Evolutionary conservation across 2,113 vertebrate species (phyloP).

Genomic region (Dolichotis patagonum): DNA sequence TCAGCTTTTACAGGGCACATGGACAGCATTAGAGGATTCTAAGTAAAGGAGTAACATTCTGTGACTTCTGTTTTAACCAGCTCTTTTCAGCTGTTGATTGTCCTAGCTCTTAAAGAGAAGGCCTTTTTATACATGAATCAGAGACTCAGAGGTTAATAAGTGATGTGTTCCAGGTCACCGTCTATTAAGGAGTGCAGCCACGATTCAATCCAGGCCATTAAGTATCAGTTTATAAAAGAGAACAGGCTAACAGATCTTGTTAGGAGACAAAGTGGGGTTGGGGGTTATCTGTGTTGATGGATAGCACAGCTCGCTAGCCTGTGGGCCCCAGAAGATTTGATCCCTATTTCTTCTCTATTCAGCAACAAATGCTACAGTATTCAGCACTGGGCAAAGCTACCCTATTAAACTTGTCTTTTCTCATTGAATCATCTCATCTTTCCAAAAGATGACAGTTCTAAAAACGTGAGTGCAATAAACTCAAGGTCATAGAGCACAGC

Average conservation of each 20-base stretch:
- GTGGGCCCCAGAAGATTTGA: not conserved
- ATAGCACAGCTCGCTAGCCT: not conserved
- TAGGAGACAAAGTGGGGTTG: not conserved
- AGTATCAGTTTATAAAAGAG: conserved; percentile 44
- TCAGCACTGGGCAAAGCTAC: conserved; percentile 14
- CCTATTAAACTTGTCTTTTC: conserved; percentile 62
- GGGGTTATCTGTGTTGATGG: conserved; percentile 21
- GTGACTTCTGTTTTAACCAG: not conserved
- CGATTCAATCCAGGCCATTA: not conserved
- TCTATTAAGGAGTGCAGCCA: conserved; percentile 10
- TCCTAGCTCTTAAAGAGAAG: not conserved
- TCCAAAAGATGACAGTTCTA: conserved; percentile 69
- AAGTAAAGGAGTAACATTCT: not conserved
- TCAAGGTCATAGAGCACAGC: conserved; percentile 7
- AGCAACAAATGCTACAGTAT: not conserved
- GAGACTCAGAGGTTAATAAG: not conserved
- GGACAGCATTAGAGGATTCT: not conserved
- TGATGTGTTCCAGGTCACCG: conserved; percentile 1
- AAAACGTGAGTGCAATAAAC: conserved; percentile 53
- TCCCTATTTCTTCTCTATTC: conserved; percentile 20
- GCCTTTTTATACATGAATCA: not conserved
- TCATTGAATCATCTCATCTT: conserved; percentile 62
- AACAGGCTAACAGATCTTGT: not conserved
- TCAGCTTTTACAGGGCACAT: not conserved
- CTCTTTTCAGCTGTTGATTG: not conserved